Conservation (phyloP, 2,888 invertebrate species). For the Ctenicera cuprea region DNA sequence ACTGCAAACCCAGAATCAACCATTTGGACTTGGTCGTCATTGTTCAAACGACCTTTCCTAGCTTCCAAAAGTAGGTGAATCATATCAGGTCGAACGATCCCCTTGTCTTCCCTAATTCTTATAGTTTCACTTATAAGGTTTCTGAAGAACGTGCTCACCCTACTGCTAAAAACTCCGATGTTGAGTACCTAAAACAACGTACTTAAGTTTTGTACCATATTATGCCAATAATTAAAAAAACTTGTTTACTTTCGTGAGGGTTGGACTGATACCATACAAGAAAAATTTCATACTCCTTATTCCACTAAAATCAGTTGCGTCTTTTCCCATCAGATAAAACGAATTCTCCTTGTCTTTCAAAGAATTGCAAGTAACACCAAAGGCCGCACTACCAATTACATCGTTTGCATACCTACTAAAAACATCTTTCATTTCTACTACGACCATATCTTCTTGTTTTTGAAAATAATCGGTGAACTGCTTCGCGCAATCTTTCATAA, state of each 20-base stretch:
- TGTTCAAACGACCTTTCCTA: conserved; percentile 69
- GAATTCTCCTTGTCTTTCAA: conserved; percentile 72
- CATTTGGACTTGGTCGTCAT: conserved; percentile 27
- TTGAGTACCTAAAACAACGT: conserved; percentile 39
- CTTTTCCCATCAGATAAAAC: conserved; percentile 74
- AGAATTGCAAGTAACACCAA: conserved; percentile 74
- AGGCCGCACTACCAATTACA: conserved; percentile 73
- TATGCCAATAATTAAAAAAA: too few species aligned
- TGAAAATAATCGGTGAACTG: conserved; percentile 60
- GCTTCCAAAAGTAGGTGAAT: conserved; percentile 76
- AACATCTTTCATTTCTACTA: conserved; percentile 72
- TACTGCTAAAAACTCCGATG: conserved; percentile 30
- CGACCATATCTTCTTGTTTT: conserved; percentile 58
- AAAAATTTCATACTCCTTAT: conserved; percentile 39
- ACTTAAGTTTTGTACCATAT: neutral
- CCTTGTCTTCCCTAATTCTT: conserved; percentile 56
- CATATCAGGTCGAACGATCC: conserved; percentile 68
- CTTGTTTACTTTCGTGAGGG: neutral
- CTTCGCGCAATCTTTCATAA: conserved; percentile 61
- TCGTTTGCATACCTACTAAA: conserved; percentile 73
- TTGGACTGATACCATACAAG: conserved; percentile 26
- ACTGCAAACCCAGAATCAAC: conserved; percentile 22
- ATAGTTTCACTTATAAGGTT: conserved; percentile 57
- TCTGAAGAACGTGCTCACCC: conserved; percentile 55
- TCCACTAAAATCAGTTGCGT: conserved; percentile 63